Evolutionary conservation across 2,113 vertebrate species (phyloP).

Genomic region (Erinaceus europaeus): DNA sequence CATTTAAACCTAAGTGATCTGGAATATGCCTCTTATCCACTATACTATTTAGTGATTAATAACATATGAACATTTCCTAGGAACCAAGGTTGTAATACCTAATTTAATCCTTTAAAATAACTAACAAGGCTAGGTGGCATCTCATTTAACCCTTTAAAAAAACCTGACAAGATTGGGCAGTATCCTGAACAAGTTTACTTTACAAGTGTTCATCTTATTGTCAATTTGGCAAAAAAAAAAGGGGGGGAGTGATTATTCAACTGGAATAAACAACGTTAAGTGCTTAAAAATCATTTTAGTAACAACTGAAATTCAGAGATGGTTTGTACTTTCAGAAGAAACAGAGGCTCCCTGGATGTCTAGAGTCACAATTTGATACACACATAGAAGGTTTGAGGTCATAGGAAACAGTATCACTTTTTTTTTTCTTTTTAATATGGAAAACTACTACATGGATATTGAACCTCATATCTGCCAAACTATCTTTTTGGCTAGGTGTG

Average conservation of each 20-base stretch:
- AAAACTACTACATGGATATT: not conserved
- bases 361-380: not conserved
- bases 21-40: not conserved
- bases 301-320: not conserved
- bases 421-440: too few species aligned
- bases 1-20: not conserved
- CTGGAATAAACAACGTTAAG: rapidly evolving
- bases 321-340: not conserved
- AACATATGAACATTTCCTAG: rapidly evolving
- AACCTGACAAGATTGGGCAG: not conserved
- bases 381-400: not conserved
- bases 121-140: not conserved
- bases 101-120: not conserved
- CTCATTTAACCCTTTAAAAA: not conserved
- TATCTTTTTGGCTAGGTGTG: not conserved
- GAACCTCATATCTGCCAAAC: not conserved
- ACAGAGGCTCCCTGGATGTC: not conserved
- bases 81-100: not conserved
- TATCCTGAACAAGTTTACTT: not conserved
- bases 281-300: not conserved
- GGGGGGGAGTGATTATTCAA: too few species aligned
- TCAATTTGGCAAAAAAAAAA: not conserved
- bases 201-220: not conserved
- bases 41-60: not conserved
- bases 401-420: not conserved